Evolutionary conservation across 2,113 vertebrate genomes (phyloP).

Genomic region (Aspidoscelis tigris): DNA sequence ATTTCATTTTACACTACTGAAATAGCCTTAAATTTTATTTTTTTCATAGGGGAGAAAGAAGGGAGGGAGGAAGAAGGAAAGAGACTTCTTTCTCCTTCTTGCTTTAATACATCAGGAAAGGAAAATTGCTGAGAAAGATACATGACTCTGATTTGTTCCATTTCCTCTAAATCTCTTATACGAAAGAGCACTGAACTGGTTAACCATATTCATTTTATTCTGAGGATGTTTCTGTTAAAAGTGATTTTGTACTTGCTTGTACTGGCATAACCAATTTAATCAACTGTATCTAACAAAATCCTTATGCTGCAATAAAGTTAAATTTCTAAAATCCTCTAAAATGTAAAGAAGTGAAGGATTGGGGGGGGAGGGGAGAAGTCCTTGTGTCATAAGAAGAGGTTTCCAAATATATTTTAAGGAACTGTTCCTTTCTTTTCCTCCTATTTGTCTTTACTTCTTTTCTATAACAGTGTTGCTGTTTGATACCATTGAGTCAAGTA

Average conservation of each 20-base stretch:
- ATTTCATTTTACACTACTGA: constrained; percentile 12
- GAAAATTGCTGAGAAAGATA: constrained; percentile 1
- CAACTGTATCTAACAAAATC: not conserved
- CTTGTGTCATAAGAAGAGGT: not conserved
- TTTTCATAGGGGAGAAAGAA: too few species aligned
- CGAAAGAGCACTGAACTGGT: not conserved
- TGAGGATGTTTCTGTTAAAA: not conserved
- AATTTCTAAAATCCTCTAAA: constrained; percentile 2
- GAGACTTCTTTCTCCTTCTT: not conserved
- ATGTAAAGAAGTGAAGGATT: not conserved
- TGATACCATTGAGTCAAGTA: too few species aligned
- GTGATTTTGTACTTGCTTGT: not conserved
- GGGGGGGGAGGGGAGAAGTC: not conserved
- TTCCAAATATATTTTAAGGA: not conserved
- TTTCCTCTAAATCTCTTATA: constrained; percentile 25
- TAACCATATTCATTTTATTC: not conserved
- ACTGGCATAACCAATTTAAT: not conserved
- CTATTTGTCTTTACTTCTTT: not conserved
- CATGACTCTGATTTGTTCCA: constrained; percentile 3
- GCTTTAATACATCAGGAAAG: not conserved
- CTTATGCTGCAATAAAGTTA: not conserved
- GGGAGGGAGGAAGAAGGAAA: not conserved
- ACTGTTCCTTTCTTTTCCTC: too few species aligned
- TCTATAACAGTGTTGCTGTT: not conserved
- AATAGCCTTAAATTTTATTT: not conserved